Evolutionary conservation across 1,140 invertebrate species (phyloP).

Genomic region (Rhysida immarginata): DNA sequence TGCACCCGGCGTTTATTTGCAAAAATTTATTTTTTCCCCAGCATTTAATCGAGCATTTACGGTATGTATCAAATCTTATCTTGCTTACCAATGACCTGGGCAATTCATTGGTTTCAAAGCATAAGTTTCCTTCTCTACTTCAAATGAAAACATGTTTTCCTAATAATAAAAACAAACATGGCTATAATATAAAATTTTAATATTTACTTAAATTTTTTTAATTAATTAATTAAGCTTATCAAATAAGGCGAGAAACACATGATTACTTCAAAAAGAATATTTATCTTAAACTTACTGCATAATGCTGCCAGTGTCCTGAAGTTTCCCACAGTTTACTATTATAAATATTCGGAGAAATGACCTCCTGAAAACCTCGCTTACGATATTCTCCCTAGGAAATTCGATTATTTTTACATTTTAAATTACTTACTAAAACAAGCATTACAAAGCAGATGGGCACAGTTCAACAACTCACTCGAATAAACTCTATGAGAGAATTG

Average conservation of each 20-base stretch:
- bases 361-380: slow-evolving; percentile 90
- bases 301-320: slow-evolving; percentile 98
- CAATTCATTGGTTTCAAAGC: slow-evolving; percentile 99
- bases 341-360: slow-evolving; percentile 92
- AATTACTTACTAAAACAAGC: too few relatives aligned
- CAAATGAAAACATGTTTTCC: slow-evolving; percentile 95
- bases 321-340: slow-evolving; percentile 95
- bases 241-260: too few relatives aligned
- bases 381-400: slow-evolving; percentile 71
- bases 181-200: not conserved
- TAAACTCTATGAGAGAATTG: slow-evolving; percentile 78
- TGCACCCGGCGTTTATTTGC: too few relatives aligned
- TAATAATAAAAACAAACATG: slow-evolving; percentile 18
- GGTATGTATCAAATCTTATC: too few relatives aligned
- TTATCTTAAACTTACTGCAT: slow-evolving; percentile 40
- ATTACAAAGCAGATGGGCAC: too few relatives aligned
- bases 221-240: too few relatives aligned
- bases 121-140: slow-evolving; percentile 94
- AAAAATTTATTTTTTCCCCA: too few relatives aligned
- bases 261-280: too few relatives aligned
- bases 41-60: slow-evolving; percentile 11
- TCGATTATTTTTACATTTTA: too few relatives aligned
- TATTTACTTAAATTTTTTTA: too few relatives aligned
- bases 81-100: slow-evolving; percentile 81
- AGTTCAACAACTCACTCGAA: slow-evolving; percentile 46